Percentiles rank a stretch among this genome's conserved stretches.
These are phyloP conservation scores for Atlantisia rogersi DNA, from an alignment of 2,113 vertebrate species.

Conservation along the genomic window DNA sequence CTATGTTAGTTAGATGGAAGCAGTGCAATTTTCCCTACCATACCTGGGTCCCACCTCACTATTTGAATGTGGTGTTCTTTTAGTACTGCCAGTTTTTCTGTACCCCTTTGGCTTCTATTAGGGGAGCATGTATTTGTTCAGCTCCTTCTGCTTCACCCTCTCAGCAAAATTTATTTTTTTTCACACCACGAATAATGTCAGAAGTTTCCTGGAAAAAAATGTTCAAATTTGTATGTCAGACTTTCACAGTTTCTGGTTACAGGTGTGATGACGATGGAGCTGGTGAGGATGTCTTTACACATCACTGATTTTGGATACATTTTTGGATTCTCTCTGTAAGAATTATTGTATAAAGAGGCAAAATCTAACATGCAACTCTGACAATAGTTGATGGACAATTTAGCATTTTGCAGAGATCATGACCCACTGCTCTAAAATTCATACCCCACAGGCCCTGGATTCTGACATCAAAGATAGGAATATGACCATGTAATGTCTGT, in stretches of 20 bases:
- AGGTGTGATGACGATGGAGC: background rate
- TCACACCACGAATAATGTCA: rapidly evolving
- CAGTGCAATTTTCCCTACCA: background rate
- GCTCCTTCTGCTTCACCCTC: background rate
- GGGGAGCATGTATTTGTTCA: background rate
- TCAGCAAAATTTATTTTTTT: background rate
- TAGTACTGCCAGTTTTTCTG: background rate
- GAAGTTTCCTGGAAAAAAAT: background rate
- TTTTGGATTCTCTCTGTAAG: background rate
- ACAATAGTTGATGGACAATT: background rate
- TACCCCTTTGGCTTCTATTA: background rate
- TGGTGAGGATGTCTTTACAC: background rate
- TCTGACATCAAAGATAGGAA: background rate
- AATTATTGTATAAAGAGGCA: background rate
- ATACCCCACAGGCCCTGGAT: background rate
- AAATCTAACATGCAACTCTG: background rate
- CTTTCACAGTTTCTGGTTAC: background rate
- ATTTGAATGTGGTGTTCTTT: background rate
- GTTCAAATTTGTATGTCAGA: background rate
- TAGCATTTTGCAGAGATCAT: background rate
- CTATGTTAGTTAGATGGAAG: rapidly evolving
- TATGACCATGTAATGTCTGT: background rate
- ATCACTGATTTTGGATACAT: background rate
- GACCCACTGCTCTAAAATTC: background rate
- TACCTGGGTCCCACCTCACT: background rate